Conservation (phyloP, 2,888 invertebrate genomes). For the Epicampocera succincta region DNA sequence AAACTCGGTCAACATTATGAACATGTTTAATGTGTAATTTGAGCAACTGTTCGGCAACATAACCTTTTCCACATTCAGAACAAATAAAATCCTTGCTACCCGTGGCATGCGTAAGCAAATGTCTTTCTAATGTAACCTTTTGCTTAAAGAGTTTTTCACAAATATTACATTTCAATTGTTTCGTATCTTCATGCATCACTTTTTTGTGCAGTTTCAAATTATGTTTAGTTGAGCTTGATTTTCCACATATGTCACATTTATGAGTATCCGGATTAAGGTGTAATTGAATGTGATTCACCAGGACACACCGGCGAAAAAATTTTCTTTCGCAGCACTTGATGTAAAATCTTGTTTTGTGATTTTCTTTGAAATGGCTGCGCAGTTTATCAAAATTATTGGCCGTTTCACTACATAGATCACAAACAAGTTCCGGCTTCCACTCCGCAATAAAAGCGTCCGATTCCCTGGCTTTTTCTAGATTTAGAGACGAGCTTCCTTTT, state of each 20-base stretch:
- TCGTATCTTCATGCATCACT: conserved; percentile 63
- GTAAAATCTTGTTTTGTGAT: conserved; percentile 70
- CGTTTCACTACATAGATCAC: conserved; percentile 58
- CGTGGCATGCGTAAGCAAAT: conserved; percentile 70
- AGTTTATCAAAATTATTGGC: conserved; percentile 59
- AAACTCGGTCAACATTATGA: conserved; percentile 66
- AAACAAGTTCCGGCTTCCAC: conserved; percentile 60
- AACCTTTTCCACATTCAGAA: conserved; percentile 72
- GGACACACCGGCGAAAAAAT: conserved; percentile 70
- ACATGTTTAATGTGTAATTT: conserved; percentile 70
- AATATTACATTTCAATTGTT: conserved; percentile 66
- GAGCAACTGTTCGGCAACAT: conserved; percentile 58
- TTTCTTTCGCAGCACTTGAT: conserved; percentile 72
- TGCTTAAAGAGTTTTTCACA: conserved; percentile 71
- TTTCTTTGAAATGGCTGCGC: conserved; percentile 69
- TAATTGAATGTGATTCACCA: conserved; percentile 72
- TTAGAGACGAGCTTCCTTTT: conserved; percentile 48
- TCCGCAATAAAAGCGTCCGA: conserved; percentile 59
- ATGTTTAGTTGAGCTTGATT: conserved; percentile 69
- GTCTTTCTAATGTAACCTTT: conserved; percentile 65
- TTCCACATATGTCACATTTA: conserved; percentile 71
- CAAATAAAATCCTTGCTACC: conserved; percentile 70
- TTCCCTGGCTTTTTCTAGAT: conserved; percentile 54
- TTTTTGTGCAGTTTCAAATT: conserved; percentile 70
- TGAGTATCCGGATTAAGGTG: conserved; percentile 72